These are phyloP conservation scores for Pomatorhinus ruficollis DNA, from an alignment of 2,113 vertebrate genomes.

Conservation along the genomic window DNA sequence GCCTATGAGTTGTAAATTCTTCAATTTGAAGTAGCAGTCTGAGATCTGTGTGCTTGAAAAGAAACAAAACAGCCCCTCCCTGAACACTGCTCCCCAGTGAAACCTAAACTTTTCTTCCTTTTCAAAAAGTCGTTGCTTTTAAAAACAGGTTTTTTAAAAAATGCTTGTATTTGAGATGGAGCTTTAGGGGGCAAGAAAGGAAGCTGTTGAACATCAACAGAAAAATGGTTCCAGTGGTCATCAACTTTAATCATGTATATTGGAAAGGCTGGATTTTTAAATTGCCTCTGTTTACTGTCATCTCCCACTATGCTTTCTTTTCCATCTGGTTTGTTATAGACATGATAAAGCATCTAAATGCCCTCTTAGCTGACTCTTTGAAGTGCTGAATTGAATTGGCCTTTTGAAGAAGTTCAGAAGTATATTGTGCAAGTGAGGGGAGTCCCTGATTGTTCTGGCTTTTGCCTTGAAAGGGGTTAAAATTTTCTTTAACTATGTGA, in stretches of 20 bases:
- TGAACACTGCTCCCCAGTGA: background rate
- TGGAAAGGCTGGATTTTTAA: slow-evolving; percentile 37
- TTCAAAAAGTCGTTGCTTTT: background rate
- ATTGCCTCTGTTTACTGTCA: slow-evolving; percentile 58
- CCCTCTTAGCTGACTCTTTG: background rate
- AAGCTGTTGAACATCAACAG: slow-evolving; percentile 13
- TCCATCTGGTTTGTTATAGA: slow-evolving; percentile 36
- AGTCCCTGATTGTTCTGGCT: background rate
- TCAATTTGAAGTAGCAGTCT: background rate
- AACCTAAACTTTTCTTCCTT: background rate
- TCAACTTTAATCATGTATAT: background rate
- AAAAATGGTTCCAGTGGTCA: slow-evolving; percentile 23
- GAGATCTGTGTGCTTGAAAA: background rate
- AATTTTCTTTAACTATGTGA: background rate
- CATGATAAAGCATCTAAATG: slow-evolving; percentile 8
- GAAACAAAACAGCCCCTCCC: background rate
- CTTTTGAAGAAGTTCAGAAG: background rate
- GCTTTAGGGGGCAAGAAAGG: slow-evolving; percentile 2
- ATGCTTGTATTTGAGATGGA: background rate
- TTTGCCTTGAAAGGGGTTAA: slow-evolving; percentile 28
- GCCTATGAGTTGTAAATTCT: slow-evolving; percentile 2
- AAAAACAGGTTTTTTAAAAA: background rate
- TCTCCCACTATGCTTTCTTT: slow-evolving; percentile 60
- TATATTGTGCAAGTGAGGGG: background rate
- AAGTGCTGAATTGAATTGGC: slow-evolving; percentile 5